Conservation (phyloP, 2,797 vertebrate species). For the Gorsachius magnificus region DNA sequence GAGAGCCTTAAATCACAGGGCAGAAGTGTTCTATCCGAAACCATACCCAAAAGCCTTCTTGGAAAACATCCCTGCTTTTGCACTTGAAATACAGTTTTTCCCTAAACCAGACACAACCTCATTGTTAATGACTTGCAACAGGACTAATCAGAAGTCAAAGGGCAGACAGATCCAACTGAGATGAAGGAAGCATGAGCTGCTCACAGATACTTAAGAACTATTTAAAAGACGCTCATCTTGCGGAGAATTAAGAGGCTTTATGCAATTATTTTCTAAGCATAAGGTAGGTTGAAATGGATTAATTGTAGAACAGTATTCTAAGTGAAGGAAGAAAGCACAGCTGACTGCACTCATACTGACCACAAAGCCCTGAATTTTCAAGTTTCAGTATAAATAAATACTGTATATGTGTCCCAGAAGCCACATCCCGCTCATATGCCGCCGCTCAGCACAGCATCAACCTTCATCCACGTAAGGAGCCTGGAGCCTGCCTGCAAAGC, state of each 20-base stretch:
- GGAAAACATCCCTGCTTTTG: neutral
- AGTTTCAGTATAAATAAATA: neutral
- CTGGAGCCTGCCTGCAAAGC: neutral
- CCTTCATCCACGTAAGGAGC: neutral
- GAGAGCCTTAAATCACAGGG: neutral
- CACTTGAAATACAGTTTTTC: neutral
- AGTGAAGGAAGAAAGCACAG: neutral
- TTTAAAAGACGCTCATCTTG: neutral
- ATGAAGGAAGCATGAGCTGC: neutral
- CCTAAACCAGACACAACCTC: neutral
- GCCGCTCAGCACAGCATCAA: fast-evolving
- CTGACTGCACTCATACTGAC: neutral
- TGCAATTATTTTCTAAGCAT: neutral
- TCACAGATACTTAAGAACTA: neutral
- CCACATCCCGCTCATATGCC: neutral
- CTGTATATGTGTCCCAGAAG: neutral
- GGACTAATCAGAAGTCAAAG: neutral
- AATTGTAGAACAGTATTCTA: neutral
- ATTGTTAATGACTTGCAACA: neutral
- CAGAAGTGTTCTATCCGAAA: neutral
- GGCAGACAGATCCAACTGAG: neutral
- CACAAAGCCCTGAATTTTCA: neutral
- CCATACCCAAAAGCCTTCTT: fast-evolving
- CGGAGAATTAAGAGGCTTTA: neutral
- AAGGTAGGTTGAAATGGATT: neutral